Conservation (phyloP, 2,888 invertebrate genomes). For the Erannis defoliaria region DNA sequence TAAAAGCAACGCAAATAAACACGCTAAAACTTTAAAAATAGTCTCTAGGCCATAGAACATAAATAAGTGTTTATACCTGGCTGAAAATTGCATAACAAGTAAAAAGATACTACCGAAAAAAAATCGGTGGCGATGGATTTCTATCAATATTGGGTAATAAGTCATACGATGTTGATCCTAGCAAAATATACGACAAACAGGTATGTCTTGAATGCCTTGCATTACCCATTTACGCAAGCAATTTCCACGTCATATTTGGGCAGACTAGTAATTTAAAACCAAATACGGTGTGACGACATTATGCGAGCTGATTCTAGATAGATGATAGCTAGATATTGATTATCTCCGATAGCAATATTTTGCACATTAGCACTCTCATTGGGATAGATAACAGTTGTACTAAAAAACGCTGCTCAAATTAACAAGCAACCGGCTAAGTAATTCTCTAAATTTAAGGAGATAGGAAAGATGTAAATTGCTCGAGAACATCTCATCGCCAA, state of each 20-base stretch:
- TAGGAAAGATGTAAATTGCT: no score
- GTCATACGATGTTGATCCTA: constrained; percentile 28
- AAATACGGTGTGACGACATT: not conserved
- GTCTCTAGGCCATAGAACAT: not conserved
- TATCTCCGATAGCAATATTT: no score
- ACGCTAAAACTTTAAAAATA: not conserved
- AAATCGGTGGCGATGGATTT: not conserved
- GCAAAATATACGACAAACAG: constrained; percentile 25
- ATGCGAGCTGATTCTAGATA: not conserved
- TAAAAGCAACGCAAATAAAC: not conserved
- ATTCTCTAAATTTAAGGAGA: no score
- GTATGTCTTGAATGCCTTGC: not conserved
- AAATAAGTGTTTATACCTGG: constrained; percentile 18
- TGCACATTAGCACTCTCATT: no score
- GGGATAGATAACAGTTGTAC: no score
- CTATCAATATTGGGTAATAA: constrained; percentile 8
- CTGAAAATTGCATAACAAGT: constrained; percentile 23
- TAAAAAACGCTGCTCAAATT: no score
- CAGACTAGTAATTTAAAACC: not conserved
- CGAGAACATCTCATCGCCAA: no score
- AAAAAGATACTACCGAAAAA: constrained; percentile 22
- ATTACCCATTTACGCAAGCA: constrained; percentile 14
- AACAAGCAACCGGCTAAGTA: no score
- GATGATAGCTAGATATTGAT: no score
- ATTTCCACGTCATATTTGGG: constrained; percentile 21